Conservation (phyloP, 2,797 vertebrate genomes). For the Dendrocincla tyrannina region DNA sequence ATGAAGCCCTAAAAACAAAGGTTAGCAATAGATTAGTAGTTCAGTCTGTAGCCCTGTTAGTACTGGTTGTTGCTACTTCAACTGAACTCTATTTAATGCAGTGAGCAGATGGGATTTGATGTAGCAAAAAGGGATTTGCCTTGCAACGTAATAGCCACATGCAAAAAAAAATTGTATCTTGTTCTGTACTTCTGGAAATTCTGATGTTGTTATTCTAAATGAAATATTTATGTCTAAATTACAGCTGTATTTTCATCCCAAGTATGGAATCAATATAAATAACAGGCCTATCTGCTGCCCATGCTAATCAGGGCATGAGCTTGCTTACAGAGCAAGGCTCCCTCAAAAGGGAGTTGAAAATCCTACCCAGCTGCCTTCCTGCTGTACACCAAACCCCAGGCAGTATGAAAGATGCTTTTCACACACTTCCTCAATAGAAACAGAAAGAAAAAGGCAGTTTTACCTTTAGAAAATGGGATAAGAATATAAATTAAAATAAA, state of each 20-base stretch:
- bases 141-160: no score
- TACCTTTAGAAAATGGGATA: background rate
- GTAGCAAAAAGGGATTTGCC: no score
- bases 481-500: background rate
- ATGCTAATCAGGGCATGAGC: fast-evolving
- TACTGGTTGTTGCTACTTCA: no score
- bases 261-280: background rate
- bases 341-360: background rate
- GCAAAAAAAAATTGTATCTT: background rate
- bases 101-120: no score
- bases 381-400: background rate
- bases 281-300: background rate
- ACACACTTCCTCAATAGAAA: background rate
- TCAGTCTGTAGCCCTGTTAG: no score
- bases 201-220: background rate
- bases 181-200: background rate
- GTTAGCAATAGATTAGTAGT: no score
- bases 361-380: background rate
- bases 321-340: background rate
- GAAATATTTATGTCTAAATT: background rate
- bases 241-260: background rate
- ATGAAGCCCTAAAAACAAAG: no score
- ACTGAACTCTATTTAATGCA: no score
- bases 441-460: background rate
- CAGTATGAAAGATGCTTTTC: background rate